Evolutionary conservation across 1,140 invertebrate species (phyloP), one percentile per base, ranked within the genome.

Genomic region (Cherax destructor): DNA sequence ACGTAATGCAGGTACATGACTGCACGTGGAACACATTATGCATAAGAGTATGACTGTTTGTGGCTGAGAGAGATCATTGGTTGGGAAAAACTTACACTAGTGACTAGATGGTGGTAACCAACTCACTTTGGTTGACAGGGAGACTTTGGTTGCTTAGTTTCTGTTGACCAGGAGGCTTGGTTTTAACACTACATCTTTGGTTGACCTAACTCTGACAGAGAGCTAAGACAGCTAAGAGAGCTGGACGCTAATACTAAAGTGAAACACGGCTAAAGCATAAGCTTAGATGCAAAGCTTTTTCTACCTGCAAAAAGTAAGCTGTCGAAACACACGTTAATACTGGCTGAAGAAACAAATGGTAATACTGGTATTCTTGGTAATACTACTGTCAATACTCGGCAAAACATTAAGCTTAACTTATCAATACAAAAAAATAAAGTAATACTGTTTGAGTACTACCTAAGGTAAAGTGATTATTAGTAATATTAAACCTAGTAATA

Each of bases 151-250:
- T 74, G 69, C 21, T 74, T 41, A 30, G 69, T n/a, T 74, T n/a
- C n/a, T 30, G 3, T 3, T 30, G 24, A 74, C 69, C 30, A 30
- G 24, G 24, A 74, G 1, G 30, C 56, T 69, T 69, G 1, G 3
- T 69, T 9, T 74, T 11, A 56, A 6, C 30, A 24, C 61, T 88
- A 72, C 50, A 52, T 88, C 79, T 88, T 88, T 89, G 79, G 79
- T 21, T 72, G 47, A 21, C 30, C 24, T 80, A 24, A 13, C 16
- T 50, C 76, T 24, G 61, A 69, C 50, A 16, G 52, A 56, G 49
- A 41, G 30, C 30, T 41, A 41, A 41, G 30, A 41, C 0, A 41
- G 30, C 30, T 41, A 2, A 2, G 30, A 41, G 30, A 87, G 76
- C 85, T 79, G 85, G 52, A 87, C 61, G 85, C 21, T 86, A 86